These are phyloP conservation scores for Sylvia atricapilla DNA, from an alignment of 2,113 vertebrate genomes.

Conservation along the genomic window DNA sequence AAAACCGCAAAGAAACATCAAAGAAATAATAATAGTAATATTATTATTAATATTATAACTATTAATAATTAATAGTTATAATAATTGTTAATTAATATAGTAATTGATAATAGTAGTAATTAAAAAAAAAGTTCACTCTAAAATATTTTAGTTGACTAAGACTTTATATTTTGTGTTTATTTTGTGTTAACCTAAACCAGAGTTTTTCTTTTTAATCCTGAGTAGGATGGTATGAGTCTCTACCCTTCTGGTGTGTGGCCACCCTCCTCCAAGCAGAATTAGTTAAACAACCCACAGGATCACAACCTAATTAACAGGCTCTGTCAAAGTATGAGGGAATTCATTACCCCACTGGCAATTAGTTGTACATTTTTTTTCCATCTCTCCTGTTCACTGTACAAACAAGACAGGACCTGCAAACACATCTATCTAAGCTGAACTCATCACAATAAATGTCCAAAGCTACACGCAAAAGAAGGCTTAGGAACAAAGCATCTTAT, in stretches of 20 bases:
- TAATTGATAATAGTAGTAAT: background rate
- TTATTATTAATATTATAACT: too few species aligned
- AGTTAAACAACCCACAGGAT: background rate
- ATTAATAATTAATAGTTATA: too few species aligned
- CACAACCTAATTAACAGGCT: background rate
- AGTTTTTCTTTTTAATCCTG: background rate
- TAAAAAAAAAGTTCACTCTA: background rate
- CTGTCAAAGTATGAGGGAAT: background rate
- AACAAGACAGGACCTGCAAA: background rate
- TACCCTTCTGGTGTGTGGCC: background rate
- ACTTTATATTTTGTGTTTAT: background rate
- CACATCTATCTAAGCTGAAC: background rate
- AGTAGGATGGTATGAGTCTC: background rate
- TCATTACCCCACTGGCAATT: background rate
- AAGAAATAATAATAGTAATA: background rate
- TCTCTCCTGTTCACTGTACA: background rate
- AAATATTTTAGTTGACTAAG: background rate
- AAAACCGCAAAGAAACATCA: background rate
- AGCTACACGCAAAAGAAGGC: background rate
- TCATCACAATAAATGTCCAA: background rate
- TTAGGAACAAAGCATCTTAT: background rate
- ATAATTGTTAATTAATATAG: too few species aligned
- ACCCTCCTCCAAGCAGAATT: background rate
- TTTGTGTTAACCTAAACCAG: background rate
- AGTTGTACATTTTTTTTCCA: background rate